Percentiles rank a stretch among this genome's conserved stretches.
phyloP scores from a whole-genome alignment of 2,113 vertebrate species.

The Serinus canaria region DNA sequence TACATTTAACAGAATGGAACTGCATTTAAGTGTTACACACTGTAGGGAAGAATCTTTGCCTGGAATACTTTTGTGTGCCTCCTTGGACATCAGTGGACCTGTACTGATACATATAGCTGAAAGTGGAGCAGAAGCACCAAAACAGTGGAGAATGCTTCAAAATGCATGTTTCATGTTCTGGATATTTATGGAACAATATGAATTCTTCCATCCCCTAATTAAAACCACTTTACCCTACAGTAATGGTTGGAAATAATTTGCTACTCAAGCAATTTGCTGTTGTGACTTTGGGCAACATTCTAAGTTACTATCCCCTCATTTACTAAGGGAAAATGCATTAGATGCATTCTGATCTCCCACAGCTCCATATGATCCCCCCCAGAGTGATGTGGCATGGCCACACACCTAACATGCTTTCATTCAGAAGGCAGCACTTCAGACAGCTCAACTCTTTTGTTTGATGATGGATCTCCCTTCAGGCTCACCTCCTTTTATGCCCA shows the following conservation, averaged over 20 bases:
- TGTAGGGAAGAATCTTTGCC: not conserved
- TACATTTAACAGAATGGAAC: not conserved
- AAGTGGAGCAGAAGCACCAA: not conserved
- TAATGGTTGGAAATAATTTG: not conserved
- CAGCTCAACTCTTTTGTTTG: not conserved
- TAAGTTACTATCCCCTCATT: not conserved
- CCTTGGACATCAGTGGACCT: not conserved
- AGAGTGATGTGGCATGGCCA: not conserved
- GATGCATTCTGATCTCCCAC: not conserved
- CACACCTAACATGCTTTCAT: not conserved
- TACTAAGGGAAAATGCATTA: not conserved
- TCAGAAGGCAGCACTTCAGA: not conserved
- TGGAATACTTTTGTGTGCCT: not conserved
- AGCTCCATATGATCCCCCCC: accelerated
- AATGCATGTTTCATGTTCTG: not conserved
- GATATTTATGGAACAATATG: not conserved
- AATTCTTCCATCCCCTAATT: not conserved
- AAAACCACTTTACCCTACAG: not conserved
- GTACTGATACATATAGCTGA: not conserved
- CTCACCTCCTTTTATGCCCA: not conserved
- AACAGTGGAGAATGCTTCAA: not conserved
- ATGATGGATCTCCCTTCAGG: not conserved
- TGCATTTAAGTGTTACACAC: not conserved
- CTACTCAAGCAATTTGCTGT: not conserved
- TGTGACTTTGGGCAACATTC: not conserved